Conservation (phyloP, 2,113 vertebrate species). For the Megaceryle torquata region DNA sequence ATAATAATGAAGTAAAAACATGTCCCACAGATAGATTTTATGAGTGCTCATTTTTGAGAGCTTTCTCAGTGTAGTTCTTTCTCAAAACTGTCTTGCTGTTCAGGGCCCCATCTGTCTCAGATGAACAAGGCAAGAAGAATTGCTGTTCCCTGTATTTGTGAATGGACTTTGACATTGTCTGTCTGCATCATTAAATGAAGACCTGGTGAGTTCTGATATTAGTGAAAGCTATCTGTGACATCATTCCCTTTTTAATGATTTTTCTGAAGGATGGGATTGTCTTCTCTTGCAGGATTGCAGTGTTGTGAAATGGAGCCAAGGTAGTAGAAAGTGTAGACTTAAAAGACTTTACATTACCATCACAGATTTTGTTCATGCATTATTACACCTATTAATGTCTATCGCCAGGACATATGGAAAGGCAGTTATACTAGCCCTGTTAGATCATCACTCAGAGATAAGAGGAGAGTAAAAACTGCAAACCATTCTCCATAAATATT, state of each 20-base stretch:
- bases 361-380: background rate
- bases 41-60: background rate
- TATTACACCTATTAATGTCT: background rate
- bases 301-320: background rate
- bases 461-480: constrained; percentile 43
- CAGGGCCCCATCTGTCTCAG: background rate
- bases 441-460: constrained; percentile 34
- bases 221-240: background rate
- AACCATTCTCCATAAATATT: constrained; percentile 44
- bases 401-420: constrained; percentile 27
- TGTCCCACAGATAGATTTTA: background rate
- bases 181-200: background rate
- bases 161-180: background rate
- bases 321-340: background rate
- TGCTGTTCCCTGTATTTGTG: background rate
- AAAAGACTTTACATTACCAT: background rate
- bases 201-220: background rate
- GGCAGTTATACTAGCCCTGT: constrained; percentile 3
- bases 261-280: background rate
- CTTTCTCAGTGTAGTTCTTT: background rate
- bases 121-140: background rate
- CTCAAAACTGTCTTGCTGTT: background rate
- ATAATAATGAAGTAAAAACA: background rate
- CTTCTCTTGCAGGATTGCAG: background rate
- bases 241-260: background rate